Evolutionary conservation across 2,113 vertebrate genomes (phyloP), one percentile per base, ranked within the genome.

Genomic region (Terrapene triunguis): DNA sequence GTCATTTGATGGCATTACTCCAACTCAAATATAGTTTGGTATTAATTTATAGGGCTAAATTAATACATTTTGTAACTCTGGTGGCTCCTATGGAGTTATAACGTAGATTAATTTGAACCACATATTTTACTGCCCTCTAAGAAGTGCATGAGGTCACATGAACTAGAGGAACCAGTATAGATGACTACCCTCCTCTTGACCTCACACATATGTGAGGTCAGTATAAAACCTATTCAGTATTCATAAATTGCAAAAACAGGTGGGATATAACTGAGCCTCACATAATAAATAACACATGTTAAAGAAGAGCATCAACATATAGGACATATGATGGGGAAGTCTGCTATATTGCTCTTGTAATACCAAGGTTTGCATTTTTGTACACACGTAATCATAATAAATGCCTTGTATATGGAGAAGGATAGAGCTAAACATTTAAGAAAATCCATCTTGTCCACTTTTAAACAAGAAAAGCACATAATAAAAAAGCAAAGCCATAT

Each of bases 381-480:
- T 94, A 53, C 44, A 92, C 42, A 24, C 21, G 48, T 97, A 19
- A 47, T 65, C 84, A 93, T 79, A 96, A 83, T 59, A 57, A 42
- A 65, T 93, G n/a, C 1, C 5, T 8, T 82, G 22, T 55, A 16
- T 55, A 22, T 72, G n/a, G 65, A 38, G 62, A n/a, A 69, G n/a
- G 35, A 72, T 72, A 10, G 65, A 38, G 35, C n/a, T 72, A 38
- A 72, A 72, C 2, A 5, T 82, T 82, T 38, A 27, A 54, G n/a
- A 65, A 94, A 93, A 93, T 84, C n/a, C 8, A 62, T 8, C 50
- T 83, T 91, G 72, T 96, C 47, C 88, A 69, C 79, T 91, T 17
- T 85, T 96, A 92, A 42, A 47, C 24, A 78, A 47, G 74, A 78
- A 27, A 44, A 78, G 42, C 22, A 47, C 21, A 38, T 72, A 44